Base-by-base conservation (phyloP, 2,113 vertebrate genomes). In the Odocoileus virginianus region DNA sequence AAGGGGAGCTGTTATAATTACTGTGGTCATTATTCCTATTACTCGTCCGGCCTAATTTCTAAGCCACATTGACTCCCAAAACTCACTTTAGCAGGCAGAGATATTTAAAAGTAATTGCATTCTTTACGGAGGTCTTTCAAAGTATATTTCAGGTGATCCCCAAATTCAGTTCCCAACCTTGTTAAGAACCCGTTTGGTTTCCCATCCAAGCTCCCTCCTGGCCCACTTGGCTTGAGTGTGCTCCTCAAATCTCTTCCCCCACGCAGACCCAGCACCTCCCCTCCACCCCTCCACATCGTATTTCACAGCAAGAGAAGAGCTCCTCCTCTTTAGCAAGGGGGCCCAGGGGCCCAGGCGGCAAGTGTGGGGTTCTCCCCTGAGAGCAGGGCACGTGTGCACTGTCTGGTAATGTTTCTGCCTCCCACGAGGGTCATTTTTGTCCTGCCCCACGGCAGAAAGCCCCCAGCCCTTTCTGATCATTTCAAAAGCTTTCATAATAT, bases 101-200 rank as follows among this genome's bases (percentile, higher is more conserved):
- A 43, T 82, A 43, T 89, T 96, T 86, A 64, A 52, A 88, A 86
- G 64, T 74, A 89, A 96, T 78, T 89, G 30, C 61, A 14, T 58
- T 74, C 78, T 82, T 61, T 36, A 50, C 54, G 5, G 27, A 95
- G 94, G 47, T 52, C 92, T 87, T 45, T 82, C 94, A 28, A 64
- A 36, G 57, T 19, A 14, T 67, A 17, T 36, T 92, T 67, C 79
- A 92, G 67, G 19, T 71, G 33, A 58, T 74, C 60, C 45, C 28
- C 17, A 74, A 52, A 52, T 28, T 54, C 28, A 45, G 57, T 40
- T n/a, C 19, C 21, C 17, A 19, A 5, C 83, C 54, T 88, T 55
- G 60, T 85, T 16, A 61, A 40, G 57, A 25, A 2, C 36, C 1
- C 14, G 47, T 8, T 43, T 23, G 40, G 17, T 45, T 74, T 85